Evolutionary conservation across 2,888 invertebrate genomes (phyloP), one percentile per base, ranked within the genome.

Genomic region (Leptopilina drosophilae): DNA sequence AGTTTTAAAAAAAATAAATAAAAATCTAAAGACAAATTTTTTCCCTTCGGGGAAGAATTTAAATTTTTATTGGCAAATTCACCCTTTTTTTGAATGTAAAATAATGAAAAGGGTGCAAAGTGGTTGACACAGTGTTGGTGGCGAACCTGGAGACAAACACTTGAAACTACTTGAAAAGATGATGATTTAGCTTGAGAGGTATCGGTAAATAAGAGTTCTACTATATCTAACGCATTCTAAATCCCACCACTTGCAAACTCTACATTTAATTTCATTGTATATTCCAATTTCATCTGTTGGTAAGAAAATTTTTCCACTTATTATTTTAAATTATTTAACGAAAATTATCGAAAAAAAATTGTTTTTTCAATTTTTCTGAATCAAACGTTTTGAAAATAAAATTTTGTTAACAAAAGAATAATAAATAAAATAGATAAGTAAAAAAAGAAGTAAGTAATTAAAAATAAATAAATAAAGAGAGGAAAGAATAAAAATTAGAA

Each of bases 41-140:
- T 33, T 33, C 33, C 33, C 5, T 1, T 1, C 0, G 33, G 33
- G 33, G 3, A 64, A 8, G n/a, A 14, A 66, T 6, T 69, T 5
- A 33, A 33, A 69, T 69, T 73, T 69, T 56, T n/a, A 33, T 40
- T 9, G 66, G 14, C 1, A 42, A 26, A 73, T 8, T 79, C 9
- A 9, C 78, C 82, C 84, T 77, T 77, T 75, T 75, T 69, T 75
- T 80, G 80, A 2, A 53, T 81, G 46, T 67, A 15, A 12, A 66
- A 67, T 67, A 53, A 33, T 69, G 14, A 6, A 0, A 73, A 33
- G 69, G 56, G 69, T 69, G 53, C 26, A 33, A 69, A 69, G 69
- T 69, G 33, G 69, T 69, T 69, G 69, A 69, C 69, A 40, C 42
- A 69, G 20, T 46, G 67, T 56, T 53, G 26, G 49, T 56, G 33